Conservation (phyloP, 2,113 vertebrate species). For the Grammatotria lemairii region DNA sequence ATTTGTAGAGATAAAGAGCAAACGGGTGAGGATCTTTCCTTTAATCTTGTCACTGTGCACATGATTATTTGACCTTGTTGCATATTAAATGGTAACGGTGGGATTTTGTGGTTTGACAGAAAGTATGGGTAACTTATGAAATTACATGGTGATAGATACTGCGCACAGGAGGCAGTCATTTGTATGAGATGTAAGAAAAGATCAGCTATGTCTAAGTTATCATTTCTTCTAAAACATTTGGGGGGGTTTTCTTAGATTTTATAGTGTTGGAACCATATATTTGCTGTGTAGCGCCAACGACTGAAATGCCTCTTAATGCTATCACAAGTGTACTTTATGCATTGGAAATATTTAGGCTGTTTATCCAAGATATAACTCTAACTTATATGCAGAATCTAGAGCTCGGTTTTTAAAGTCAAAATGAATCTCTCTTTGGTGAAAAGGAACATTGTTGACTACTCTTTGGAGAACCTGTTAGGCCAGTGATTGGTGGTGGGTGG, state of each 20-base stretch:
- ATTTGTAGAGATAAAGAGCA: neutral
- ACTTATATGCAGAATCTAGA: neutral
- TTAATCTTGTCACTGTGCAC: neutral
- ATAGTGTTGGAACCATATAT: neutral
- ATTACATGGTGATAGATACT: neutral
- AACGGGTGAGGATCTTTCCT: constrained; percentile 26
- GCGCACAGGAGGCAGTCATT: neutral
- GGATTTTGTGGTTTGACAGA: neutral
- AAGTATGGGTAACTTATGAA: neutral
- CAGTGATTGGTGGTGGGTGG: constrained; percentile 7
- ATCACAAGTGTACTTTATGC: neutral
- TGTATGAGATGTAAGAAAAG: neutral
- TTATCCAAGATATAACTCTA: neutral
- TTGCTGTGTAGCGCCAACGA: neutral
- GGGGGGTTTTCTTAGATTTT: fast-evolving
- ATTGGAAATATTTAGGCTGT: neutral
- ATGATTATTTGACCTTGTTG: neutral
- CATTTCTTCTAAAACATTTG: neutral
- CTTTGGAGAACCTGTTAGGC: constrained; percentile 48
- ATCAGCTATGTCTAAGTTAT: neutral
- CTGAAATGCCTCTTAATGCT: neutral
- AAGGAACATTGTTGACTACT: constrained; percentile 15
- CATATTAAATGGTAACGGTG: neutral
- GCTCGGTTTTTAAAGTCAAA: neutral
- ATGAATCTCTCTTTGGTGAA: constrained; percentile 37